Conservation (phyloP, 2,888 invertebrate species). For the Elegia similella region DNA sequence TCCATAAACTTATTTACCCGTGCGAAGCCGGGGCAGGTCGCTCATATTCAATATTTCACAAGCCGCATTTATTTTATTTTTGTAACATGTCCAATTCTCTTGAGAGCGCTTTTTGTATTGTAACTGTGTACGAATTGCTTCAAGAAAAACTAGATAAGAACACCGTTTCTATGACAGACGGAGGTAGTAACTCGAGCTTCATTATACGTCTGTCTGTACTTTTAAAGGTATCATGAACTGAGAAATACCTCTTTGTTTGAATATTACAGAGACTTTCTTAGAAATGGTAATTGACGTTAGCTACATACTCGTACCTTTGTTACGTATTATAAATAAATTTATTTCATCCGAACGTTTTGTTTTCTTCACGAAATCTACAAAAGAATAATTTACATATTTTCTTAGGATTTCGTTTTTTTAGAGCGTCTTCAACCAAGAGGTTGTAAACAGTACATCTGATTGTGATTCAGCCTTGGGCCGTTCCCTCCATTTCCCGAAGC, state of each 20-base stretch:
- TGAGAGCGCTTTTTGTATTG: not conserved
- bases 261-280: not conserved
- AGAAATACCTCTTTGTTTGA: not conserved
- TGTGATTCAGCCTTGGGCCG: not conserved
- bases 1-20: no score
- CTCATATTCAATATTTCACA: no score
- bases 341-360: no score
- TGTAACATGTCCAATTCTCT: no score
- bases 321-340: not conserved
- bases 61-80: no score
- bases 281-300: not conserved
- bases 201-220: not conserved
- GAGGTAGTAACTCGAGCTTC: not conserved
- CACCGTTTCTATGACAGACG: not conserved
- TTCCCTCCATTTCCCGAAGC: not conserved
- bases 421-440: not conserved
- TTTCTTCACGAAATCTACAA: not conserved
- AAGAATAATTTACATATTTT: no score
- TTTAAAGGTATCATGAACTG: not conserved
- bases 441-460: not conserved
- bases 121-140: not conserved
- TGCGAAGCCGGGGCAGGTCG: no score
- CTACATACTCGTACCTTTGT: not conserved
- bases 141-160: not conserved
- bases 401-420: no score